Percentiles rank a stretch among this genome's conserved stretches.
phyloP scores from a whole-genome alignment of 2,888 invertebrate genomes.

The Thyatira batis region DNA sequence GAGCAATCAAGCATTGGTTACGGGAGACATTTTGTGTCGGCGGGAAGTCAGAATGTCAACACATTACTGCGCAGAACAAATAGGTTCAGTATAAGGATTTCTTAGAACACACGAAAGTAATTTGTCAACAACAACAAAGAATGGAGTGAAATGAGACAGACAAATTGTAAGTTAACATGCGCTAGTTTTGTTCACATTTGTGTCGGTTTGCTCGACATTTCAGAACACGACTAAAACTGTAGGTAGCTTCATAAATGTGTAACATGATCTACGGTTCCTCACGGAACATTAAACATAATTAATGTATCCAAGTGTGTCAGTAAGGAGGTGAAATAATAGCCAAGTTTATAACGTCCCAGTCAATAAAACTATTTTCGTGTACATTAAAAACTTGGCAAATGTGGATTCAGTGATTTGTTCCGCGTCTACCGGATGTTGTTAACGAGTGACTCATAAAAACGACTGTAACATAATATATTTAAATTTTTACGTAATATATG shows the following conservation, averaged over 20 bases:
- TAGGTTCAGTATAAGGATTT: background rate
- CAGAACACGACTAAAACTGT: background rate
- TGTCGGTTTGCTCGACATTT: background rate
- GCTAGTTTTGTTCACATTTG: background rate
- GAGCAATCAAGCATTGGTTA: constrained; percentile 55
- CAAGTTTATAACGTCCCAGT: constrained; percentile 32
- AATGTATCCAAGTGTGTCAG: background rate
- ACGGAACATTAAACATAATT: background rate
- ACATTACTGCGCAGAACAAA: constrained; percentile 23
- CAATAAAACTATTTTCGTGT: constrained; percentile 60
- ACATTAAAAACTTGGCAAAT: constrained; percentile 35
- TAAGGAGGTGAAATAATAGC: constrained; percentile 15
- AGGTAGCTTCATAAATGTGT: background rate
- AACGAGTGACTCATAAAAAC: constrained; percentile 30
- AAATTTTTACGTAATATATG: constrained; percentile 17
- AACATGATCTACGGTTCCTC: background rate
- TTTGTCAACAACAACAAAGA: background rate
- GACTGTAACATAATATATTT: background rate
- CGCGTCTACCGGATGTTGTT: constrained; percentile 4
- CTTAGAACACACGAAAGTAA: background rate
- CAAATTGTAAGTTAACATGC: background rate
- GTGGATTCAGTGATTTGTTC: constrained; percentile 4
- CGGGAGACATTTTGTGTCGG: constrained; percentile 45
- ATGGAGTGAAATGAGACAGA: background rate
- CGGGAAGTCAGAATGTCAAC: constrained; percentile 58